Percentiles rank a stretch among this genome's conserved stretches.
These are phyloP conservation scores for Lepidocolaptes lacrymiger DNA, from an alignment of 2,797 vertebrate species.

Conservation along the genomic window DNA sequence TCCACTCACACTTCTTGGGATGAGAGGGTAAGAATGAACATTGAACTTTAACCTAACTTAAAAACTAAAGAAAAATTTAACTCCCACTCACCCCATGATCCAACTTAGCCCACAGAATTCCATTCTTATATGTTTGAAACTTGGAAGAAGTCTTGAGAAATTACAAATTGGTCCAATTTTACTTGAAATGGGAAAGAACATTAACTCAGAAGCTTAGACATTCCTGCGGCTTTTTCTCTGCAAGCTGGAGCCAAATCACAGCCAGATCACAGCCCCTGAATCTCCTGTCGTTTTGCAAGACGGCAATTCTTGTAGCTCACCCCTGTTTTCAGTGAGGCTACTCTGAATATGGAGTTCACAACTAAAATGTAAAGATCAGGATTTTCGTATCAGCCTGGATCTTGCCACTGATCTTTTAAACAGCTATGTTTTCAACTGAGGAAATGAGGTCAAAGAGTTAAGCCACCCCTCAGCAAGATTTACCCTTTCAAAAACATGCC, in stretches of 20 bases:
- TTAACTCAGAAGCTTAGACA: background rate
- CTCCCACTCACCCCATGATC: background rate
- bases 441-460: constrained; percentile 64
- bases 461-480: constrained; percentile 54
- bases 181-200: background rate
- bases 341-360: background rate
- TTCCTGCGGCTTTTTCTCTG: background rate
- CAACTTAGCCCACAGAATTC: background rate
- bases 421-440: constrained; percentile 21
- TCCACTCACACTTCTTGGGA: background rate
- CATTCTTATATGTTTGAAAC: background rate
- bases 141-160: background rate
- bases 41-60: background rate
- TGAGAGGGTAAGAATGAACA: background rate
- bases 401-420: constrained; percentile 29
- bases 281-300: background rate
- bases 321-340: background rate
- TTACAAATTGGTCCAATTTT: background rate
- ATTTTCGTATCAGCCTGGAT: constrained; percentile 10
- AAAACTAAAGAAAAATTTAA: background rate
- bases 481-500: constrained; percentile 52
- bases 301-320: background rate
- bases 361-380: background rate
- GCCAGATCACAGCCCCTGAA: background rate
- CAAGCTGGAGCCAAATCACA: background rate